phyloP scores from a whole-genome alignment of 1,140 invertebrate genomes.

The Drosophila nikananu region DNA sequence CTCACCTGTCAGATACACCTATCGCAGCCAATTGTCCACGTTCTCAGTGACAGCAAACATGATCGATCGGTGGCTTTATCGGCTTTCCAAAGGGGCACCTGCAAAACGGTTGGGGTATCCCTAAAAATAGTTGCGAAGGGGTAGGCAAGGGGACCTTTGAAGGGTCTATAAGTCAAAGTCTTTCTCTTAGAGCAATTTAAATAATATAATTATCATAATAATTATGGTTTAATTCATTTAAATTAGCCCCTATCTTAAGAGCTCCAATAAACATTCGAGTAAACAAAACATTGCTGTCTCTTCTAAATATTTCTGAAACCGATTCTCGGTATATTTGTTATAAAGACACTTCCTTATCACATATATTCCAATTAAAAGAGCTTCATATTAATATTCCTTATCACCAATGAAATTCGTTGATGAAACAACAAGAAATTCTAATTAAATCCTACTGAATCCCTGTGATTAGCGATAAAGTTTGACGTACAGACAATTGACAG shows the following conservation, averaged over 20 bases:
- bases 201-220: no score
- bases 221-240: no score
- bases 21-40: constrained; percentile 40
- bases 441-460: constrained; percentile 27
- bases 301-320: neutral
- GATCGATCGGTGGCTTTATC: constrained; percentile 58
- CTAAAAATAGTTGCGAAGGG: neutral
- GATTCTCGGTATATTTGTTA: no score
- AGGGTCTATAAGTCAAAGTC: no score
- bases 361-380: neutral
- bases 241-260: neutral
- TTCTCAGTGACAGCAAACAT: constrained; percentile 33
- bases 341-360: neutral
- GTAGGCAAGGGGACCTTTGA: neutral
- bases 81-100: constrained; percentile 7
- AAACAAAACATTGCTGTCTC: neutral
- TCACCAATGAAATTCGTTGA: neutral
- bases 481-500: neutral
- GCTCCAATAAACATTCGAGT: neutral
- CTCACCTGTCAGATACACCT: constrained; percentile 1
- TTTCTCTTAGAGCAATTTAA: no score
- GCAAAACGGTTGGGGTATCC: neutral
- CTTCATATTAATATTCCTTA: neutral
- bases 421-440: constrained; percentile 4
- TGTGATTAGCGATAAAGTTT: constrained; percentile 25